These are phyloP conservation scores for Notiomystis cincta DNA, from an alignment of 2,113 vertebrate genomes.

Conservation along the genomic window DNA sequence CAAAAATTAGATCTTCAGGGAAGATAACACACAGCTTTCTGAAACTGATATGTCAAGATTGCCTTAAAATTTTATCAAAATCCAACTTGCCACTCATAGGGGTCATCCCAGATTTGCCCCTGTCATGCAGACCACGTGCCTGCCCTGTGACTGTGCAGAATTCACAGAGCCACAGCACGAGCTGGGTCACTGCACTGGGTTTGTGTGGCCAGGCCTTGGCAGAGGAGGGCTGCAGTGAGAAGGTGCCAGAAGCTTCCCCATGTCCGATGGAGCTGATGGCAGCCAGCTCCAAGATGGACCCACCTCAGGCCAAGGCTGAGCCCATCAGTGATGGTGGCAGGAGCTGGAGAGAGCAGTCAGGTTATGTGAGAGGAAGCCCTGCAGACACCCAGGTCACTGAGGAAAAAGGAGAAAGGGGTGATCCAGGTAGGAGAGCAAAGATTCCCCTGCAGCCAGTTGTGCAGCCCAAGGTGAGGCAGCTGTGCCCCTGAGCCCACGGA, in stretches of 20 bases:
- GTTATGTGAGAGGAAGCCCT: background rate
- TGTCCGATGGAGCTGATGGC: fast-evolving
- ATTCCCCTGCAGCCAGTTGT: background rate
- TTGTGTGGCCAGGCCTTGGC: background rate
- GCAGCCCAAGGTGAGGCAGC: background rate
- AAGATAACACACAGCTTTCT: background rate
- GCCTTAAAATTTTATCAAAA: background rate
- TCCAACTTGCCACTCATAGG: background rate
- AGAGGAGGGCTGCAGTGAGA: background rate
- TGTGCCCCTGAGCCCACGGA: background rate
- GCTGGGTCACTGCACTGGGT: background rate
- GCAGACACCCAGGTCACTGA: background rate
- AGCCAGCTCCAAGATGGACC: background rate
- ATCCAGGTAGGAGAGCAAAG: background rate
- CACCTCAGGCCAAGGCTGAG: background rate
- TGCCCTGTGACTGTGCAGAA: background rate
- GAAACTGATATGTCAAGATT: background rate
- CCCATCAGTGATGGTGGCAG: background rate
- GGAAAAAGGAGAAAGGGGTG: background rate
- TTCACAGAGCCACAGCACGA: background rate
- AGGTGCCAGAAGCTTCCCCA: background rate
- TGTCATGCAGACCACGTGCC: background rate
- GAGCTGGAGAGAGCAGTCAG: background rate
- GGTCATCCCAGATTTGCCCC: background rate
- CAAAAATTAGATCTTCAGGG: background rate